These are phyloP conservation scores for Anarsia innoxiella DNA, from an alignment of 2,888 invertebrate species.

Conservation along the genomic window DNA sequence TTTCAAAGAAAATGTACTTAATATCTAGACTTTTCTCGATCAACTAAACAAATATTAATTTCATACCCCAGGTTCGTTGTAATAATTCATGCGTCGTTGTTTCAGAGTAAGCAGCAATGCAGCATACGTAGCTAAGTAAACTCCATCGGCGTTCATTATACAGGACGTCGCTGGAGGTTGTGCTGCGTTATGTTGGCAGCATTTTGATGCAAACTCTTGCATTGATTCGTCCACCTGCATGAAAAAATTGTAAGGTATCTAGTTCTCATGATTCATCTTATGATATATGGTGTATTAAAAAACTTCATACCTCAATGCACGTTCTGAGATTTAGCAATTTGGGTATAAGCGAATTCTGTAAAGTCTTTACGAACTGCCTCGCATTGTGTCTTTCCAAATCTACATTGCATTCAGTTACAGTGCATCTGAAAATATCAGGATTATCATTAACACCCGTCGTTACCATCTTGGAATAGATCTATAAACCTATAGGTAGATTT, in stretches of 20 bases:
- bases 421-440: conserved; percentile 61
- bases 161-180: conserved; percentile 79
- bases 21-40: neutral
- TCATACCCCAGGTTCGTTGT: conserved; percentile 73
- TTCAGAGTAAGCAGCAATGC: conserved; percentile 88
- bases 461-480: no score
- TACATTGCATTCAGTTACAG: conserved; percentile 79
- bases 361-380: conserved; percentile 84
- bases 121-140: conserved; percentile 92
- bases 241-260: neutral
- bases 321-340: conserved; percentile 83
- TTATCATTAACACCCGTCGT: no score
- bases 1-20: neutral
- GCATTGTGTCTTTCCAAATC: conserved; percentile 92
- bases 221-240: conserved; percentile 88
- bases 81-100: conserved; percentile 85
- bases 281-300: neutral
- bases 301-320: conserved; percentile 79
- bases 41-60: no score
- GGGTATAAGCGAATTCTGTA: conserved; percentile 84
- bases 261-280: neutral
- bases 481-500: no score
- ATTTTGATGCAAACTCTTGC: conserved; percentile 93
- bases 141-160: conserved; percentile 95
- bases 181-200: conserved; percentile 85